These are phyloP conservation scores for Scleropages formosus DNA, from an alignment of 2,797 vertebrate species.

Conservation along the genomic window DNA sequence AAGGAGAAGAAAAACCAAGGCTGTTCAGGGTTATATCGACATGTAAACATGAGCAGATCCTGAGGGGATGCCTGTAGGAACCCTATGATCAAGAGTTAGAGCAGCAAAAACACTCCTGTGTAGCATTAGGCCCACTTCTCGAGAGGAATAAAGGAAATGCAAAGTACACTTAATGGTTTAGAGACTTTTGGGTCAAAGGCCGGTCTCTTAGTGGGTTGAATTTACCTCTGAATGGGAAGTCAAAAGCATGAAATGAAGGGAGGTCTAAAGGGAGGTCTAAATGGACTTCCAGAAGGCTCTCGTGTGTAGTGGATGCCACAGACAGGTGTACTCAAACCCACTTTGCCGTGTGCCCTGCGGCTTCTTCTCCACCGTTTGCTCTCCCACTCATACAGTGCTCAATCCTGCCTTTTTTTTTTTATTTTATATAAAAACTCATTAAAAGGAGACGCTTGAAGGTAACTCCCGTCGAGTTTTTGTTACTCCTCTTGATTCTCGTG, in stretches of 20 bases:
- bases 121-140: too few relatives aligned
- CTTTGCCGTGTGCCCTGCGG: neutral
- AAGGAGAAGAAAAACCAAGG: neutral
- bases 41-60: neutral
- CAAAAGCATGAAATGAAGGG: neutral
- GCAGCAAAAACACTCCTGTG: neutral
- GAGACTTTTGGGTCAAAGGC: neutral
- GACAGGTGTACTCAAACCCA: neutral
- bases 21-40: neutral
- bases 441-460: neutral
- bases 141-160: too few relatives aligned
- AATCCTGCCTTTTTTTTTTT: slow-evolving; percentile 15
- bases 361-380: neutral
- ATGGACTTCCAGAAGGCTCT: neutral
- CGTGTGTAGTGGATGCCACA: slow-evolving; percentile 2
- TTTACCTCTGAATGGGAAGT: neutral
- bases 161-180: neutral
- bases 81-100: neutral
- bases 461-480: neutral
- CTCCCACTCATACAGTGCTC: neutral
- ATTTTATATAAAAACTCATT: slow-evolving; percentile 17
- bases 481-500: neutral
- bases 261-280: too few relatives aligned
- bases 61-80: neutral
- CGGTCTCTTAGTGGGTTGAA: neutral